Conservation (phyloP, 2,797 vertebrate species). For the Cercopithecus diana region DNA sequence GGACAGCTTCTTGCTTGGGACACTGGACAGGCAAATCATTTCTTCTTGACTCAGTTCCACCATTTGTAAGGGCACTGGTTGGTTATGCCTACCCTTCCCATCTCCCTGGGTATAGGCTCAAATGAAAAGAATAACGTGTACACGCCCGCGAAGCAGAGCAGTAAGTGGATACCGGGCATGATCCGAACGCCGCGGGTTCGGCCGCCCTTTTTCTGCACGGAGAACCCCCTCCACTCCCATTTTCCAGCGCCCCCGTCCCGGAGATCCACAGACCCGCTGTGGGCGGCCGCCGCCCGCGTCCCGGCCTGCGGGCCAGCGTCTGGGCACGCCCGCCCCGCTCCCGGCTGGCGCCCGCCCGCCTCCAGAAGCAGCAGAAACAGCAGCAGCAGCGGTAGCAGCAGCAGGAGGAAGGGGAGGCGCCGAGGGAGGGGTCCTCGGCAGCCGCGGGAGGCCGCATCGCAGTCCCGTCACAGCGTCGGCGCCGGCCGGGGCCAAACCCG, state of each 20-base stretch:
- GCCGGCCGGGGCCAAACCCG: constrained; percentile 65
- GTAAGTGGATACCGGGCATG: neutral
- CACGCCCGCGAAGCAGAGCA: neutral
- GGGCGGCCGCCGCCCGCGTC: neutral
- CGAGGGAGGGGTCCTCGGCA: constrained; percentile 53
- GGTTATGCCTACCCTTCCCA: neutral
- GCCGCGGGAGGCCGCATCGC: constrained; percentile 57
- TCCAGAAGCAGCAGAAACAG: neutral
- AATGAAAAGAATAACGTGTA: neutral
- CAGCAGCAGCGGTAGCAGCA: neutral
- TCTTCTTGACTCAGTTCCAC: constrained; percentile 18
- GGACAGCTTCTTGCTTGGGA: neutral
- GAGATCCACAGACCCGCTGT: neutral
- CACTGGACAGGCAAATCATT: neutral
- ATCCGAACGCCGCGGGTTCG: neutral
- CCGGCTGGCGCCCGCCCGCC: neutral
- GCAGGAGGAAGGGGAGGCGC: constrained; percentile 66
- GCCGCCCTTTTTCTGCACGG: neutral
- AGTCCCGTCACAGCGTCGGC: constrained; percentile 50
- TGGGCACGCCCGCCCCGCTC: neutral
- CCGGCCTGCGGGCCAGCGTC: neutral
- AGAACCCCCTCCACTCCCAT: neutral
- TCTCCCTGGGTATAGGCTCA: neutral
- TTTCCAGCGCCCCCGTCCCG: neutral
- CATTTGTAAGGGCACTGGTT: neutral